Evolutionary conservation across 2,888 invertebrate genomes (phyloP).

Genomic region (Hypomecis atomaria): DNA sequence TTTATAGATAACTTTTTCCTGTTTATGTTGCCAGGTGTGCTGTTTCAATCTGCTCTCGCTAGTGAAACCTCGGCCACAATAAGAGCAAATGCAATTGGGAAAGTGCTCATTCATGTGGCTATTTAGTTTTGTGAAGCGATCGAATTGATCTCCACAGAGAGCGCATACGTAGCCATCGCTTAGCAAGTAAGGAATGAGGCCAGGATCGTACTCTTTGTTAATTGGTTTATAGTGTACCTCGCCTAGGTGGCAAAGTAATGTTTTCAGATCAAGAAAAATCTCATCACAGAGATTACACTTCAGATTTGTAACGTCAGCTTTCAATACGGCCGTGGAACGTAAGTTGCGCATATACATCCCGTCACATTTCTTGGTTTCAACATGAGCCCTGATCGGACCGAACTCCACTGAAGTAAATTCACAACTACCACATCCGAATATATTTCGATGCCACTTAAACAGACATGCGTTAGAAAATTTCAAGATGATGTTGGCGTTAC

Average conservation of each 20-base stretch:
- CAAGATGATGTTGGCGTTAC: too few species aligned
- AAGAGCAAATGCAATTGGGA: conserved; percentile 69
- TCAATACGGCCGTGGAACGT: too few species aligned
- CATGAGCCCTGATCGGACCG: too few species aligned
- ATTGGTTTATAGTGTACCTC: conserved; percentile 59
- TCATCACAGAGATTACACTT: too few species aligned
- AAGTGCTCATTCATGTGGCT: conserved; percentile 70
- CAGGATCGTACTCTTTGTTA: conserved; percentile 55
- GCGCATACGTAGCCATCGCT: conserved; percentile 58
- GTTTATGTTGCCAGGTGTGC: not conserved
- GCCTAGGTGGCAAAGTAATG: conserved; percentile 62
- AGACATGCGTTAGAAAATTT: too few species aligned
- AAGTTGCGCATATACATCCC: too few species aligned
- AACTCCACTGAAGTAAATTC: too few species aligned
- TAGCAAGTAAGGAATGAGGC: conserved; percentile 64
- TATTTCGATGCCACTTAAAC: too few species aligned
- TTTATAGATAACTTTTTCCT: not conserved
- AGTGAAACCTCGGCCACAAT: conserved; percentile 63
- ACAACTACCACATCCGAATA: too few species aligned
- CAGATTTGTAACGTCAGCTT: too few species aligned
- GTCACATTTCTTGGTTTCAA: too few species aligned
- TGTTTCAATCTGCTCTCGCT: not conserved
- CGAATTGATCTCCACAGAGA: conserved; percentile 62
- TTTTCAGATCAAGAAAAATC: not conserved
- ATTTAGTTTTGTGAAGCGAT: conserved; percentile 66